Percentiles rank a stretch among this genome's conserved stretches.
These are phyloP conservation scores for Heliconius congener DNA, from an alignment of 1,140 invertebrate species.

Conservation along the genomic window DNA sequence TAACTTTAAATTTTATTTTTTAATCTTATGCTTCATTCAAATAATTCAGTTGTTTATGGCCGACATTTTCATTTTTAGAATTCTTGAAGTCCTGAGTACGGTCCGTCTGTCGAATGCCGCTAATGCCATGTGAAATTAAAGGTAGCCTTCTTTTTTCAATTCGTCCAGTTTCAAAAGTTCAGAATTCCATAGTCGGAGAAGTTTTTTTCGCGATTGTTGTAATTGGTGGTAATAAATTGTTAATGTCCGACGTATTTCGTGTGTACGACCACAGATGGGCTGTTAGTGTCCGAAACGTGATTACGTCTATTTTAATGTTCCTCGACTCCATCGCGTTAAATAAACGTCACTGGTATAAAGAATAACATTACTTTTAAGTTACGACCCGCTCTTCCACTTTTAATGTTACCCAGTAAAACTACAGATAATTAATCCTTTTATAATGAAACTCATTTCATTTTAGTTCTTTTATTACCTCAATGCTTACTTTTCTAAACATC, in stretches of 20 bases:
- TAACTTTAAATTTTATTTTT: slow-evolving; percentile 69
- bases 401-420: slow-evolving; percentile 62
- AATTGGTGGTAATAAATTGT: slow-evolving; percentile 76
- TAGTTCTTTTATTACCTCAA: slow-evolving; percentile 45
- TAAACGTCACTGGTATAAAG: slow-evolving; percentile 54
- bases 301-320: slow-evolving; percentile 58
- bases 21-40: slow-evolving; percentile 76
- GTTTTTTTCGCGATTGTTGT: slow-evolving; percentile 75
- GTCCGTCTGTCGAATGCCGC: slow-evolving; percentile 57
- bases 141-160: slow-evolving; percentile 64
- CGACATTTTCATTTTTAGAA: slow-evolving; percentile 79
- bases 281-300: slow-evolving; percentile 53
- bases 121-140: slow-evolving; percentile 75
- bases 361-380: slow-evolving; percentile 56
- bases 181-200: slow-evolving; percentile 55
- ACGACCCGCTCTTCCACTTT: slow-evolving; percentile 56
- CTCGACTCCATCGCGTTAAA: slow-evolving; percentile 48
- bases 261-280: slow-evolving; percentile 43
- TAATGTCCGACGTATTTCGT: slow-evolving; percentile 62
- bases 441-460: slow-evolving; percentile 57
- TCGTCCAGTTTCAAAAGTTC: slow-evolving; percentile 58
- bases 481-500: slow-evolving; percentile 55
- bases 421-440: slow-evolving; percentile 66
- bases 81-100: slow-evolving; percentile 51
- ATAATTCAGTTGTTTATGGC: slow-evolving; percentile 79